Evolutionary conservation across 2,113 vertebrate genomes (phyloP).

Genomic region (Falcunculus frontatus): DNA sequence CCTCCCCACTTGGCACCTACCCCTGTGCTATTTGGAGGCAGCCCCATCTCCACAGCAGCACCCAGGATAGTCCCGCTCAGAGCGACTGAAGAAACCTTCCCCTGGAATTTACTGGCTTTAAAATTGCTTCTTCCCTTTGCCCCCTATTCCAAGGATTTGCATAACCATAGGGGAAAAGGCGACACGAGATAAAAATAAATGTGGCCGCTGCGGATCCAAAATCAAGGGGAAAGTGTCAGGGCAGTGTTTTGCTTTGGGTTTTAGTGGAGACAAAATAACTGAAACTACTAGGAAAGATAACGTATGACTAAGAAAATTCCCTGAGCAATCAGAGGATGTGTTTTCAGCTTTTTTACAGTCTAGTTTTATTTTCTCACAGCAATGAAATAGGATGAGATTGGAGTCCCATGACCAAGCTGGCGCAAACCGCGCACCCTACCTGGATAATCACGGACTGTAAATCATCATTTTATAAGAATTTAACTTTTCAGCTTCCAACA

Average conservation of each 20-base stretch:
- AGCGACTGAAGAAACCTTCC: neutral
- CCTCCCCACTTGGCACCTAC: conserved; percentile 35
- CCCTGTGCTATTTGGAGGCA: conserved; percentile 38
- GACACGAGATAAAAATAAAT: conserved; percentile 60
- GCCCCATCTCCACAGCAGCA: conserved; percentile 15
- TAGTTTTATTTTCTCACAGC: conserved; percentile 70
- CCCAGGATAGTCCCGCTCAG: conserved; percentile 4
- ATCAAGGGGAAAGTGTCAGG: conserved; percentile 64
- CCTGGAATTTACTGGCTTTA: conserved; percentile 53
- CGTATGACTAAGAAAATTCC: conserved; percentile 65
- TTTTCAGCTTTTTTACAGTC: conserved; percentile 63
- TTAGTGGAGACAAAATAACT: conserved; percentile 65
- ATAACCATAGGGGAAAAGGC: conserved; percentile 49
- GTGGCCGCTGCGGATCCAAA: neutral
- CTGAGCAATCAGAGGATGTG: conserved; percentile 63
- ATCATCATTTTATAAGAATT: conserved; percentile 76
- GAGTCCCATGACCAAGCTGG: conserved; percentile 65
- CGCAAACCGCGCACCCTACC: conserved; percentile 65
- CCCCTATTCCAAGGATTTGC: conserved; percentile 55
- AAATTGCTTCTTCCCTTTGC: conserved; percentile 66
- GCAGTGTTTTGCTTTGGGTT: conserved; percentile 64
- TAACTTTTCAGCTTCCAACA: conserved; percentile 78
- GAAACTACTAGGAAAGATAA: conserved; percentile 48
- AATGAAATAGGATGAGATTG: conserved; percentile 58
- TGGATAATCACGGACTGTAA: conserved; percentile 73